Evolutionary conservation across 2,797 vertebrate species (phyloP), one percentile per base, ranked within the genome.

Genomic region (Chelon labrosus): DNA sequence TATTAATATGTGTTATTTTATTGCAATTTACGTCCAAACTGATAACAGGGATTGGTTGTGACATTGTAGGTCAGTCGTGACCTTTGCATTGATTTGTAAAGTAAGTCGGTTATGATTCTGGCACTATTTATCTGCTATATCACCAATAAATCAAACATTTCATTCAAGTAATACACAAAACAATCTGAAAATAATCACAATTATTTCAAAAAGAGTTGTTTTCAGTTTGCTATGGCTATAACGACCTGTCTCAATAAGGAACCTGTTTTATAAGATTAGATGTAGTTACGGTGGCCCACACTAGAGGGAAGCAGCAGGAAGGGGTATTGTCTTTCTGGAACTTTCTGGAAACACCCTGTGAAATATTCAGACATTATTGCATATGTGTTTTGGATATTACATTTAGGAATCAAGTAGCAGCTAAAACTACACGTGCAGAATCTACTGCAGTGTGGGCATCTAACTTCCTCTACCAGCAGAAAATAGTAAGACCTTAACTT

Each of bases 221-320:
- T 62, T 13, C 7, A 27, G n/a, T 16, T 10, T 16, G 51, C 49
- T 19, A 27, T 37, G 16, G 38, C 11, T 13, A 39, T 14, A 56
- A 46, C 5, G 42, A n/a, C 22, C 22, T 5, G 0, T 20, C 6
- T 11, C n/a, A 12, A 13, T 58, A 53, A 63, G 7, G 4, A 31
- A 31, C 31, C 4, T 3, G 31, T 31, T 5, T 31, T 5, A 31
- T 31, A 31, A 31, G 5, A 31, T 31, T 3, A 31, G 31, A 73
- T 80, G 87, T 50, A 84, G 70, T 88, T 64, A 54, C 42, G 17
- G 0, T 10, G 37, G 39, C 31, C 47, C 47, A 79, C 86, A 79
- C 86, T 83, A 89, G 88, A 82, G 83, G 88, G 84, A 84, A 80
- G 75, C 75, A 80, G 41, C 56, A 72, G 37, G 55, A 70, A 19